Base-by-base conservation (phyloP, 2,888 invertebrate species). In the Boloria euphrosyne region DNA sequence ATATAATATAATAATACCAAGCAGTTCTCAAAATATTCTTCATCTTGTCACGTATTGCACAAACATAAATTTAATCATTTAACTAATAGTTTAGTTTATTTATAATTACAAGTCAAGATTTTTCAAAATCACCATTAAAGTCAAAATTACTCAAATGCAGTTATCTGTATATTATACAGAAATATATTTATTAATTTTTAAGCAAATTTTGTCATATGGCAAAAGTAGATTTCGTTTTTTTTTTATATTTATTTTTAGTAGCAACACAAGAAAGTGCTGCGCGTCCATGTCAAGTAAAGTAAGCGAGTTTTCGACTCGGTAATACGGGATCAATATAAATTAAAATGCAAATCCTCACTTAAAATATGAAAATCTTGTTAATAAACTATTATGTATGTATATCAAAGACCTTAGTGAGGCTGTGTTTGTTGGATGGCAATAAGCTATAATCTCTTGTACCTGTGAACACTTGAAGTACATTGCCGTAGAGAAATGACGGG, bases 281-380 rank as follows among this genome's bases (percentile, higher is more conserved):
- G 91, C 91, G 91, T 91, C 91, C 90, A 86, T 90, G 68, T 68
- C 70, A 70, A 68, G 90, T 87, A 90, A 90, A 85, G 87, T 80
- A 81, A 84, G 80, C 78, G 75, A 75, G 72, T 72, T 82, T 83
- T 83, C 83, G 79, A 86, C 82, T 85, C 83, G 84, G 83, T 83
- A 81, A 75, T 77, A 80, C 78, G 80, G 84, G 89, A 90, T 90
- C 90, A 91, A 91, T 91, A 90, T 80, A 86, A 84, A 84, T 80
- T 87, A 81, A 83, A 86, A 89, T 88, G 84, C 77, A 78, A 81
- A 86, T 86, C 81, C 76, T 88, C 78, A 80, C 79, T 74, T 76
- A 80, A 73, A 82, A 76, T 78, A 81, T 76, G 75, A 73, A 79
- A 80, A 80, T 81, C 77, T 76, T 79, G 76, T 77, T 73, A 63